Percentiles rank a stretch among this genome's conserved stretches.
These are phyloP conservation scores for Scrobipalpa atriplicella DNA, from an alignment of 2,888 invertebrate species.

Conservation along the genomic window DNA sequence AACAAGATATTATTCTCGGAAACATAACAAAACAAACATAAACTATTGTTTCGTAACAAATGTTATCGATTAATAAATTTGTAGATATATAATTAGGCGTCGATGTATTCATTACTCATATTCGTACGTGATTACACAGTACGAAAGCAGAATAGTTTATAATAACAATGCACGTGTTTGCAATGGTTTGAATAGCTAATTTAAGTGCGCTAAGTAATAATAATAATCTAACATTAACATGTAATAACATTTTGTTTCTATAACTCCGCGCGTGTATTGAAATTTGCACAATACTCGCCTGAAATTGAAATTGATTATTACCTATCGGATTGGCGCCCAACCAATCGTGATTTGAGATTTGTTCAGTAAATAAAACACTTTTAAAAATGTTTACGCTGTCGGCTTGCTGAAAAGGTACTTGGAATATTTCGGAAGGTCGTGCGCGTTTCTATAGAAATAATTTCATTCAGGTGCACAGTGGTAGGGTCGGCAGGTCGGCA, in stretches of 20 bases:
- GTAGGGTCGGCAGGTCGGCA: conserved; percentile 53
- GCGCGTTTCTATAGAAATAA: conserved; percentile 48
- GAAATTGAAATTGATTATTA: conserved; percentile 14
- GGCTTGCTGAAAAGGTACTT: conserved; percentile 45
- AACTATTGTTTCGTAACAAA: too few relatives aligned
- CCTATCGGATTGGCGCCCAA: conserved; percentile 4
- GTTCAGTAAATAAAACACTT: conserved; percentile 13
- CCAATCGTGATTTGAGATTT: conserved; percentile 21
- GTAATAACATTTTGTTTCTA: conserved; percentile 15
- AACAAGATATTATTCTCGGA: too few relatives aligned
- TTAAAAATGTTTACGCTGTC: conserved; percentile 19
- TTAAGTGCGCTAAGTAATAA: neutral
- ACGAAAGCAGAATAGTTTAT: conserved; percentile 15
- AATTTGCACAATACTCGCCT: conserved; percentile 3
- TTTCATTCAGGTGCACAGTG: conserved; percentile 57
- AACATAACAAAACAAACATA: too few relatives aligned
- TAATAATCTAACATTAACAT: too few relatives aligned
- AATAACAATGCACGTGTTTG: conserved; percentile 13
- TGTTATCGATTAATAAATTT: too few relatives aligned
- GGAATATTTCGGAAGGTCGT: conserved; percentile 41
- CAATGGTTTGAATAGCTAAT: conserved; percentile 2
- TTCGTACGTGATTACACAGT: conserved; percentile 4
- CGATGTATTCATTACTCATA: neutral
- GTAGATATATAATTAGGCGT: neutral
- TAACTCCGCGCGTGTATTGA: conserved; percentile 6